Base-by-base conservation (phyloP, 2,113 vertebrate species). In the Myxocyprinus asiaticus region DNA sequence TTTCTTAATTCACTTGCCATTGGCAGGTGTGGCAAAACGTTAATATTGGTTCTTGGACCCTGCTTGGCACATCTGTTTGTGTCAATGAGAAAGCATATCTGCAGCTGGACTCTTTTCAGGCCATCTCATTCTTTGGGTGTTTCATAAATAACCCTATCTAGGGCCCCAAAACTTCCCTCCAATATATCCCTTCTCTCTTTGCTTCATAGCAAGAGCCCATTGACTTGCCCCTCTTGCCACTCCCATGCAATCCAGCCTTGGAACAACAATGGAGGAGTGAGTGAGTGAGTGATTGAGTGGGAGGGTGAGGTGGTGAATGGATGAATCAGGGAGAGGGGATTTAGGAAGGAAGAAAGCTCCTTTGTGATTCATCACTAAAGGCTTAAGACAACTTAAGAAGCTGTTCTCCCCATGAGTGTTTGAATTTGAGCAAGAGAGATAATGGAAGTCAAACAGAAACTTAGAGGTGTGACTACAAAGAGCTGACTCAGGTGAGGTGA, bases 401-500 rank as follows among this genome's bases (percentile, higher is more conserved):
- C 14, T 22, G 71, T 33, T 33, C 22, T 33, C 3, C 22, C 22
- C 22, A 33, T 33, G 56, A 44, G 69, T 7, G 11, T 56, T 51
- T 76, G 62, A 50, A 67, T 61, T 22, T 44, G 14, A 76, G 71
- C 12, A 42, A 48, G 72, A 33, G 47, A 58, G 72, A 66, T 61
- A 67, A 64, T 62, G 68, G 62, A 81, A 59, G 58, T 74, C 33
- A 72, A 78, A 77, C 68, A 80, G 67, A 33, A 33, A 76, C 67
- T 58, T 75, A 59, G 58, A 79, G 70, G 66, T 67, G 42, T 9
- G 22, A 65, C 10, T 68, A 68, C 67, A 81, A 83, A 80, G 76
- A 59, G 8, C 17, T 63, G 67, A 43, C 55, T 77, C 47, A 45
- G 42, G 53, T 83, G 67, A 64, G 43, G 61, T 59, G 64, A 65